These are phyloP conservation scores for Gyps fulvus DNA, from an alignment of 2,113 vertebrate species.

Conservation along the genomic window DNA sequence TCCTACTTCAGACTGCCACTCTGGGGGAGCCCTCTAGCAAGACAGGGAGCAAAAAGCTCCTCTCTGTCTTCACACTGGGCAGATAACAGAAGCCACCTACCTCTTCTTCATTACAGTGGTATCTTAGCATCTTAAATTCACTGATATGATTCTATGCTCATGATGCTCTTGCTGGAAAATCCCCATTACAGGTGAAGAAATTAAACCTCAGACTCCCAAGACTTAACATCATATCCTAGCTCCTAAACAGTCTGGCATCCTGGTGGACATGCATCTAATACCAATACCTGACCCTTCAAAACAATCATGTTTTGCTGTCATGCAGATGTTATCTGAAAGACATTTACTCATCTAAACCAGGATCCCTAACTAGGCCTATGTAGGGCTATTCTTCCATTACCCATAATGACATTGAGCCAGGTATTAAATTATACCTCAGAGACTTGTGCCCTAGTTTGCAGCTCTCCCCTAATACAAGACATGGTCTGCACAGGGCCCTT, in stretches of 20 bases:
- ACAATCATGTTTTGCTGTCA: neutral
- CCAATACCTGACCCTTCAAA: neutral
- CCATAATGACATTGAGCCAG: neutral
- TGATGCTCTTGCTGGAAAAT: neutral
- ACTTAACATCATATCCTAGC: neutral
- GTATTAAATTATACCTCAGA: neutral
- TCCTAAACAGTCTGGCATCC: neutral
- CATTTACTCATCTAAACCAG: neutral
- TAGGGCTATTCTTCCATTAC: neutral
- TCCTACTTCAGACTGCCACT: neutral
- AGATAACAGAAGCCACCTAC: neutral
- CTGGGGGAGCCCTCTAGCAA: neutral
- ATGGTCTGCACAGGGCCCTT: neutral
- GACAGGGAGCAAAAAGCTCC: neutral
- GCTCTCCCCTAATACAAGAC: neutral
- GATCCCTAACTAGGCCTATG: neutral
- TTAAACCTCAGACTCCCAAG: neutral
- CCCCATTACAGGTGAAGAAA: neutral
- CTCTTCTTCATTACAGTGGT: neutral
- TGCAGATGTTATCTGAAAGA: neutral
- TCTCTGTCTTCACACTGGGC: neutral
- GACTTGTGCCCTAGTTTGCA: neutral
- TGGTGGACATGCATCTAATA: neutral
- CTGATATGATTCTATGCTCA: neutral
- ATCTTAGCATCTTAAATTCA: neutral